phyloP scores from a whole-genome alignment of 2,888 invertebrate species.

The Drosophila barbarae region DNA sequence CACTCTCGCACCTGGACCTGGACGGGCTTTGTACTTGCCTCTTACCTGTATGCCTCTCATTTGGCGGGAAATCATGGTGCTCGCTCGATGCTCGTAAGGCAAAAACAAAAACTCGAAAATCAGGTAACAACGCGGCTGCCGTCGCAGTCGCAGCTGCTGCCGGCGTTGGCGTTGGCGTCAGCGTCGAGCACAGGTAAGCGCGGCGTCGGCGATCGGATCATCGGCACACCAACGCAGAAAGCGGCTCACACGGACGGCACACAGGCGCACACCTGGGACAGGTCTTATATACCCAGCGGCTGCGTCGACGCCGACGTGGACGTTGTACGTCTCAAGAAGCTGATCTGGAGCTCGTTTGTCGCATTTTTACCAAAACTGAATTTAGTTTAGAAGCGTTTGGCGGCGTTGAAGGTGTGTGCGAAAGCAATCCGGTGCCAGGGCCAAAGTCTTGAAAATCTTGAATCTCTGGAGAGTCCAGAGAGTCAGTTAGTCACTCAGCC shows the following conservation, averaged over 20 bases:
- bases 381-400: slow-evolving; percentile 80
- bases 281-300: slow-evolving; percentile 36
- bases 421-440: slow-evolving; percentile 66
- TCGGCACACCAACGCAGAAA: slow-evolving; percentile 64
- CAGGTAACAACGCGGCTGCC: slow-evolving; percentile 65
- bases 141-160: slow-evolving; percentile 18
- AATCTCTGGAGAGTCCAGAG: slow-evolving; percentile 24
- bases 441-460: slow-evolving; percentile 39
- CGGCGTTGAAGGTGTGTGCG: slow-evolving; percentile 78
- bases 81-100: slow-evolving; percentile 43
- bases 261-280: slow-evolving; percentile 16
- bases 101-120: slow-evolving; percentile 76
- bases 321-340: slow-evolving; percentile 66
- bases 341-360: slow-evolving; percentile 77
- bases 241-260: slow-evolving; percentile 39
- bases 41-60: slow-evolving; percentile 68
- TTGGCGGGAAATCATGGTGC: slow-evolving; percentile 71
- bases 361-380: slow-evolving; percentile 78
- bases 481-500: background rate
- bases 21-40: slow-evolving; percentile 55
- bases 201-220: slow-evolving; percentile 54
- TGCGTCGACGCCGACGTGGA: slow-evolving; percentile 32
- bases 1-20: slow-evolving; percentile 14
- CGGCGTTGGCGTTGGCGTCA: slow-evolving; percentile 3
- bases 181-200: slow-evolving; percentile 49